Evolutionary conservation across 2,888 invertebrate genomes (phyloP).

Genomic region (Chrysomela aeneicollis): DNA sequence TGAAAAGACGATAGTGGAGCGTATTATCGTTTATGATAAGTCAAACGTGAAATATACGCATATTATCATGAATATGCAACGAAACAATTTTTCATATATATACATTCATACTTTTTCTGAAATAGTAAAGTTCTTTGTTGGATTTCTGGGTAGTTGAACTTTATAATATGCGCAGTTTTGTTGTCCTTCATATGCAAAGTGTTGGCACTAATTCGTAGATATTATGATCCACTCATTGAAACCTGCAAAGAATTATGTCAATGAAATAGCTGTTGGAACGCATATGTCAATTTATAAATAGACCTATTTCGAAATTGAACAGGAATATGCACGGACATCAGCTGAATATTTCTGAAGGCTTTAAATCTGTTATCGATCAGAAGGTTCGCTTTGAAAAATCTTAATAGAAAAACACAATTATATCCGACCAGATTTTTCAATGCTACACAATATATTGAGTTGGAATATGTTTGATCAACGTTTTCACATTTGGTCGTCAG

Average conservation of each 20-base stretch:
- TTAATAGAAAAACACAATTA: background rate
- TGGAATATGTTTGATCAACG: too few relatives aligned
- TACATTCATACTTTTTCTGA: background rate
- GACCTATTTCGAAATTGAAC: background rate
- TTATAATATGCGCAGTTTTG: too few relatives aligned
- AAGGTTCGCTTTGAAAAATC: slow-evolving; percentile 1
- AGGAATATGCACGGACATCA: background rate
- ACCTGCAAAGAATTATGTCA: background rate
- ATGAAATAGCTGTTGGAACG: background rate
- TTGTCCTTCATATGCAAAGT: too few relatives aligned
- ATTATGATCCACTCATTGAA: background rate
- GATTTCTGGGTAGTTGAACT: too few relatives aligned
- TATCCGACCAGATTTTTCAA: background rate
- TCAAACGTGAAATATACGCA: background rate
- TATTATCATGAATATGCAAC: background rate
- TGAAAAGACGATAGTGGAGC: background rate
- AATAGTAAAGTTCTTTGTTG: too few relatives aligned
- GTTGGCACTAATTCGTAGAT: too few relatives aligned
- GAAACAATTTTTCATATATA: background rate
- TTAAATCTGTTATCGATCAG: background rate
- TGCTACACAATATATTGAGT: too few relatives aligned
- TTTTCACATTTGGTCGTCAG: too few relatives aligned
- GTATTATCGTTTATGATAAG: background rate
- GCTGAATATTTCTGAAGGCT: background rate
- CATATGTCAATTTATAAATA: background rate